Conservation (phyloP, 2,113 vertebrate genomes). For the Nothobranchius kuhntae region DNA sequence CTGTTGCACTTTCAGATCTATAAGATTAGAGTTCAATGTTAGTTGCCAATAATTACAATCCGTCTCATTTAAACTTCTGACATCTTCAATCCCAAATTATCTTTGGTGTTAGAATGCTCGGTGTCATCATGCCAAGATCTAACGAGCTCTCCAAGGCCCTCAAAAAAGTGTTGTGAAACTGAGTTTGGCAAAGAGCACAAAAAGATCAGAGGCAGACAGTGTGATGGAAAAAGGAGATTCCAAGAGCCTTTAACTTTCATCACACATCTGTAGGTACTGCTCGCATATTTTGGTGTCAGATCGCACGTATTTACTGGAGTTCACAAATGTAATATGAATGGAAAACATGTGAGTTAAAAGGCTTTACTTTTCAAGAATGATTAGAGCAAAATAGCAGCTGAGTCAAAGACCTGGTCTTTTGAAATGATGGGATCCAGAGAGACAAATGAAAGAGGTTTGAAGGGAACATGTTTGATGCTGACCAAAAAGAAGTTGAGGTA, state of each 20-base stretch:
- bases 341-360: neutral
- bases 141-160: neutral
- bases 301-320: neutral
- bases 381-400: conserved; percentile 1
- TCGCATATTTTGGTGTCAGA: neutral
- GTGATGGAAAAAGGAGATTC: conserved; percentile 3
- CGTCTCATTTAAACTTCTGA: neutral
- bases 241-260: conserved; percentile 4
- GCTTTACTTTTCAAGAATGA: neutral
- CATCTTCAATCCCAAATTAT: conserved; percentile 1
- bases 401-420: conserved; percentile 5
- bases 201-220: conserved; percentile 6
- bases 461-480: neutral
- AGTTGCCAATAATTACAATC: neutral
- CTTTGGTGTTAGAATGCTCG: neutral
- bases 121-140: conserved; percentile 4
- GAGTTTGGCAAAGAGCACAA: neutral
- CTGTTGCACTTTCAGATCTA: neutral
- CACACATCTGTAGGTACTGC: conserved; percentile 1
- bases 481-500: neutral
- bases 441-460: neutral
- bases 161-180: neutral
- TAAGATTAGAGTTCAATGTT: neutral
- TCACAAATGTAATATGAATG: neutral
- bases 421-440: neutral